Conservation (phyloP, 1,140 invertebrate species). For the Drosophila simulans region DNA sequence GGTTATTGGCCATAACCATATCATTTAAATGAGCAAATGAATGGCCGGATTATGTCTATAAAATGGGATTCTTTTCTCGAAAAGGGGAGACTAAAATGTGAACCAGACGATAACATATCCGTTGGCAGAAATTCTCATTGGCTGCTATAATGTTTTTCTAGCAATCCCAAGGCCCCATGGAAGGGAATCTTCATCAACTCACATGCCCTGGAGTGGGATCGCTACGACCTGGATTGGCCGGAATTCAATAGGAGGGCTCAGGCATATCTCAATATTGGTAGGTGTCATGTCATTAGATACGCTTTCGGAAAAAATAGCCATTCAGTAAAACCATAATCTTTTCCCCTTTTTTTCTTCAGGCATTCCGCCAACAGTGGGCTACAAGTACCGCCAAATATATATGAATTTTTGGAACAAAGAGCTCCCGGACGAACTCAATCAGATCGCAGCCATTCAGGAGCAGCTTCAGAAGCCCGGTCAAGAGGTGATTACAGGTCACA, state of each 20-base stretch:
- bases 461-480: constrained; percentile 57
- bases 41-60: constrained; percentile 44
- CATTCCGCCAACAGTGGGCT: constrained; percentile 88
- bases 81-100: background rate
- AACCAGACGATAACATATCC: constrained; percentile 22
- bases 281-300: constrained; percentile 64
- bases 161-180: constrained; percentile 90
- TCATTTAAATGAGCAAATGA: constrained; percentile 60
- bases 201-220: constrained; percentile 87
- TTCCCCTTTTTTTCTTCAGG: constrained; percentile 84
- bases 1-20: constrained; percentile 47
- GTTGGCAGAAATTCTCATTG: background rate
- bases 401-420: constrained; percentile 91
- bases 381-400: constrained; percentile 87
- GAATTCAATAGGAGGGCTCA: constrained; percentile 90
- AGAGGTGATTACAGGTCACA: constrained; percentile 81
- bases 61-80: constrained; percentile 34
- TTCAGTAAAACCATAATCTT: background rate
- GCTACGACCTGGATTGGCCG: constrained; percentile 91
- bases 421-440: constrained; percentile 87
- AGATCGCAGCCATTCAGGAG: constrained; percentile 82
- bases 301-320: background rate
- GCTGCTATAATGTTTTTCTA: constrained; percentile 74
- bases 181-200: constrained; percentile 86
- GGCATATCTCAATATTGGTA: constrained; percentile 91